Evolutionary conservation across 2,113 vertebrate genomes (phyloP), one percentile per base, ranked within the genome.

Genomic region (Gambusia affinis): DNA sequence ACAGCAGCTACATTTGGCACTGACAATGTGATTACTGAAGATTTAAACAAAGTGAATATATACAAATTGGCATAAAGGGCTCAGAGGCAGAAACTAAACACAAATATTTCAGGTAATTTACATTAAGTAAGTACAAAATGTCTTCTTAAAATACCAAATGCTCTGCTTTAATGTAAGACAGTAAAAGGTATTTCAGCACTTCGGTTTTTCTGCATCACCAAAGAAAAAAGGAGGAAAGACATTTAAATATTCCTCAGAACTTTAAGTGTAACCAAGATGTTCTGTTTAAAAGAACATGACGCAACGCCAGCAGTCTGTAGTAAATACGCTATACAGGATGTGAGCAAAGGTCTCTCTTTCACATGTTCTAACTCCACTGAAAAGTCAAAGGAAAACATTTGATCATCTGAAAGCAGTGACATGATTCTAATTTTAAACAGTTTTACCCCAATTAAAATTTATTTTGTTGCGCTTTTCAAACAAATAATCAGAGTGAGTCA

Each of bases 11-110:
- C 73, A 0, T 90, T 76, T 31, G 78, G 75, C 69, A 95, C 75
- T 22, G 76, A 31, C 84, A 98, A 82, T n/a, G 72, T 89, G 70
- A 98, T 92, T 64, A 94, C 97, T 98, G 91, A 47, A 72, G 66
- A 63, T 35, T 44, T 5, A 44, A 70, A 76, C 22, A 39, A 51
- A 51, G 28, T 14, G 29, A 15, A 64, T 24, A 64, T 24, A 51
- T 64, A 4, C 64, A 29, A 22, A 51, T 35, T 24, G 54, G 29
- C 0, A 67, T 10, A n/a, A 37, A 75, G 22, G 35, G 19, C 51
- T 54, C 63, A 47, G 12, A 8, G 6, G 68, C n/a, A 17, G 24
- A 3, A 29, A 5, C n/a, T 29, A 14, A 4, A 29, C n/a, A 28
- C 6, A 29, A 61, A 42, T 31, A 65, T 68, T 70, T 29, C 33